Evolutionary conservation across 64 coral and sea anemone species (phyloP).

Genomic region (Montipora foliosa): DNA sequence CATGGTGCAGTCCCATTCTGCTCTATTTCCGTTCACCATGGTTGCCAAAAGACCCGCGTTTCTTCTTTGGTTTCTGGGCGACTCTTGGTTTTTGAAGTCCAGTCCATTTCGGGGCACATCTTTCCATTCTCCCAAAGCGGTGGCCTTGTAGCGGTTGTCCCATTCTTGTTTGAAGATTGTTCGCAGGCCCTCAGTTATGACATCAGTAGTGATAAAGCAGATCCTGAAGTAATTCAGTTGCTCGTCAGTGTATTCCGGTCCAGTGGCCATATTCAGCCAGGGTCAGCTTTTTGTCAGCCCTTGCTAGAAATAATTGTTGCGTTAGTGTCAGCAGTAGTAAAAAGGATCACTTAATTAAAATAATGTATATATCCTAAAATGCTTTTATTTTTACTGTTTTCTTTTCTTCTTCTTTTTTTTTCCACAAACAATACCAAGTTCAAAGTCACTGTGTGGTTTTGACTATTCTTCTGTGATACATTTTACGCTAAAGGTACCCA

Average conservation of each 20-base stretch:
- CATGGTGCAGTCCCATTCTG: constrained; percentile 28
- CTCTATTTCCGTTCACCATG: constrained; percentile 23
- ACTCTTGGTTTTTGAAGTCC: not conserved
- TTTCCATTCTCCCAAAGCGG: not conserved
- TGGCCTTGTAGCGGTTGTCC: not conserved
- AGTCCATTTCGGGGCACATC: not conserved
- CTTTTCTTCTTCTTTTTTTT: too few species aligned
- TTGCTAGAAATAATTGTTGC: too few species aligned
- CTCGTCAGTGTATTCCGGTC: not conserved
- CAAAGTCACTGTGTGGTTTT: too few species aligned
- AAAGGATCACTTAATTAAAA: too few species aligned
- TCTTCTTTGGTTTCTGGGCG: not conserved
- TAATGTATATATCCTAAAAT: too few species aligned
- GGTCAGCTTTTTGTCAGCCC: too few species aligned
- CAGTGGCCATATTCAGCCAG: not conserved
- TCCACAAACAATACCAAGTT: too few species aligned
- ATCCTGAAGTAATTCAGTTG: not conserved
- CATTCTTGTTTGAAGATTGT: constrained; percentile 1
- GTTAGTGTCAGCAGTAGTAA: too few species aligned
- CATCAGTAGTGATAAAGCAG: not conserved
- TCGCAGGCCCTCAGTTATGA: not conserved
- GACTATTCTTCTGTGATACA: too few species aligned
- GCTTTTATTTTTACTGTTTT: too few species aligned
- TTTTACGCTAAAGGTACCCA: too few species aligned
- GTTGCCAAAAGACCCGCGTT: not conserved